phyloP scores from a whole-genome alignment of 92 coral and sea anemone genomes.

The Porites divaricata region DNA sequence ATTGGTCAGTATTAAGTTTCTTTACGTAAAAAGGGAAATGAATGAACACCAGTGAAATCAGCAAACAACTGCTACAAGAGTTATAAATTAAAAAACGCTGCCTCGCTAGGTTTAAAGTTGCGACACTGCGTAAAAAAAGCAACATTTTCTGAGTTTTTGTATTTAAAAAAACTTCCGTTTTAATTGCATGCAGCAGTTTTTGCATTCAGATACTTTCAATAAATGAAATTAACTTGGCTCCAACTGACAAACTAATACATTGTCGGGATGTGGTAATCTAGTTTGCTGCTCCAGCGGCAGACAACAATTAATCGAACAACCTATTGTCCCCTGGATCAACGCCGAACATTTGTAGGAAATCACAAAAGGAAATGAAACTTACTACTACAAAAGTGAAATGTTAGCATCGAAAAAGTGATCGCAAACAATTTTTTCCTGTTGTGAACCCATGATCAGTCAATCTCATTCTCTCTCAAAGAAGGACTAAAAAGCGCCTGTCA shows the following conservation, averaged over 20 bases:
- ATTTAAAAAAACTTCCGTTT: neutral
- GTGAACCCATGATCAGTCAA: too few relatives aligned
- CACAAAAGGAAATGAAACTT: neutral
- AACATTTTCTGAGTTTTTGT: neutral
- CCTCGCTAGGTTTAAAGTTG: neutral
- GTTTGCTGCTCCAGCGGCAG: neutral
- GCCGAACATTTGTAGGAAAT: neutral
- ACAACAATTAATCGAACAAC: constrained; percentile 3
- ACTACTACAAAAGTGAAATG: neutral
- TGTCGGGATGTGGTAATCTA: constrained; percentile 13
- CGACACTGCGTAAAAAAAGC: neutral
- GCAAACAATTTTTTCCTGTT: neutral
- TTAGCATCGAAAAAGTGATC: neutral
- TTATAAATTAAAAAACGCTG: constrained; percentile 4
- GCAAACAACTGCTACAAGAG: neutral
- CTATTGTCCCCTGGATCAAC: neutral
- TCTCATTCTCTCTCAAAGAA: too few relatives aligned
- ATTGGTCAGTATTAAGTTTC: neutral
- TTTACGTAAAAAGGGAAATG: neutral
- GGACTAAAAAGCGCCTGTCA: too few relatives aligned
- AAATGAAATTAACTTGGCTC: neutral
- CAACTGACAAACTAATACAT: neutral
- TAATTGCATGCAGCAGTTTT: neutral
- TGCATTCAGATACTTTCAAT: neutral
- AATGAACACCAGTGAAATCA: neutral